Percentiles rank a stretch among this genome's conserved stretches.
These are phyloP conservation scores for Minunthozetes semirufus DNA, from an alignment of 2,888 invertebrate genomes.

Conservation along the genomic window DNA sequence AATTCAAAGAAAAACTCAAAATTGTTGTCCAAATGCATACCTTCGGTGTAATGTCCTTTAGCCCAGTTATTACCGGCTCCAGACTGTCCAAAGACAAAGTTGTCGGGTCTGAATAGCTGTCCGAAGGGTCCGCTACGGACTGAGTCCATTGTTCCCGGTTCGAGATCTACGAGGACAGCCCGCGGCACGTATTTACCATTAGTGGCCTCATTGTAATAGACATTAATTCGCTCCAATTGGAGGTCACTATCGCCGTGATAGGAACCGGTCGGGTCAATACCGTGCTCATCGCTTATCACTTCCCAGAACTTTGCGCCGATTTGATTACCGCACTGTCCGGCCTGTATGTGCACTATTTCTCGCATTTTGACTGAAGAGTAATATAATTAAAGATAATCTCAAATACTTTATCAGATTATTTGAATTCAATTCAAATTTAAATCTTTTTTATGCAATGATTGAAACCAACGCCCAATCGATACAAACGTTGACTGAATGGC, in stretches of 20 bases:
- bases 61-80: slow-evolving; percentile 81
- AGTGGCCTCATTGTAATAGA: slow-evolving; percentile 85
- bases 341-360: slow-evolving; percentile 54
- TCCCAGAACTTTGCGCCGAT: slow-evolving; percentile 67
- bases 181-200: slow-evolving; percentile 57
- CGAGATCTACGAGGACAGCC: slow-evolving; percentile 53
- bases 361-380: too few species aligned
- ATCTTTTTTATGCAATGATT: too few species aligned
- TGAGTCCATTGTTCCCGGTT: slow-evolving; percentile 56
- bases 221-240: slow-evolving; percentile 79
- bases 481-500: too few species aligned
- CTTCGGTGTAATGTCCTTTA: slow-evolving; percentile 62
- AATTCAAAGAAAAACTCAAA: too few species aligned
- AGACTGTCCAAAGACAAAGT: slow-evolving; percentile 55
- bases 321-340: slow-evolving; percentile 55
- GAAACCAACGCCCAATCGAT: too few species aligned
- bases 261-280: slow-evolving; percentile 82
- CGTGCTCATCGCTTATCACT: slow-evolving; percentile 87
- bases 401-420: too few species aligned
- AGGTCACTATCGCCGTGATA: slow-evolving; percentile 75
- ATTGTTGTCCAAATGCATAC: too few species aligned
- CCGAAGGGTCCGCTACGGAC: slow-evolving; percentile 54
- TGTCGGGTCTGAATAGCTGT: slow-evolving; percentile 54
- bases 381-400: too few species aligned
- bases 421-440: too few species aligned